These are phyloP conservation scores for Macrotus californicus DNA, from an alignment of 2,113 vertebrate genomes.

Conservation along the genomic window DNA sequence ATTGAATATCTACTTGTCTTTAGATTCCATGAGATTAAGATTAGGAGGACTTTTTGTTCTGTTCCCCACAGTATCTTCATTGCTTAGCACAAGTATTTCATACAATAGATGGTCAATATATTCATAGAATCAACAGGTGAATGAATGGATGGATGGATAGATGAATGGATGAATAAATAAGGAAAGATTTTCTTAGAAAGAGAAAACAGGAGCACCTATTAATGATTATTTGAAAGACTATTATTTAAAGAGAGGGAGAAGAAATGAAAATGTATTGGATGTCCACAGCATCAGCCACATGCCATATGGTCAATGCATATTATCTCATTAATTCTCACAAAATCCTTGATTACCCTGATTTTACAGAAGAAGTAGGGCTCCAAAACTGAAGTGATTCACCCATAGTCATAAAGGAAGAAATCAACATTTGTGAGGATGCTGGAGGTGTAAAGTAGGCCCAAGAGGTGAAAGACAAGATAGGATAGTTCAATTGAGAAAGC, in stretches of 20 bases:
- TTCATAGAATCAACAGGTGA: not conserved
- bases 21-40: not conserved
- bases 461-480: not conserved
- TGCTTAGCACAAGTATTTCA: not conserved
- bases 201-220: not conserved
- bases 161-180: not conserved
- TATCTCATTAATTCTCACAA: not conserved
- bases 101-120: not conserved
- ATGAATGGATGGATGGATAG: not conserved
- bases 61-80: not conserved
- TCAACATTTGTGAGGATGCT: not conserved
- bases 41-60: not conserved
- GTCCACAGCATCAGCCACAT: not conserved
- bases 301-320: not conserved
- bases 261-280: not conserved
- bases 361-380: not conserved
- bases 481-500: not conserved
- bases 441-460: not conserved
- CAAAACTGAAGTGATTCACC: not conserved
- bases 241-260: not conserved
- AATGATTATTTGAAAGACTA: not conserved
- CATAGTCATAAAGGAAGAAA: not conserved
- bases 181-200: not conserved
- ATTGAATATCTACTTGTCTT: not conserved
- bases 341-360: not conserved